Evolutionary conservation across 2,113 vertebrate genomes (phyloP), one percentile per base, ranked within the genome.

Genomic region (Solea senegalensis): DNA sequence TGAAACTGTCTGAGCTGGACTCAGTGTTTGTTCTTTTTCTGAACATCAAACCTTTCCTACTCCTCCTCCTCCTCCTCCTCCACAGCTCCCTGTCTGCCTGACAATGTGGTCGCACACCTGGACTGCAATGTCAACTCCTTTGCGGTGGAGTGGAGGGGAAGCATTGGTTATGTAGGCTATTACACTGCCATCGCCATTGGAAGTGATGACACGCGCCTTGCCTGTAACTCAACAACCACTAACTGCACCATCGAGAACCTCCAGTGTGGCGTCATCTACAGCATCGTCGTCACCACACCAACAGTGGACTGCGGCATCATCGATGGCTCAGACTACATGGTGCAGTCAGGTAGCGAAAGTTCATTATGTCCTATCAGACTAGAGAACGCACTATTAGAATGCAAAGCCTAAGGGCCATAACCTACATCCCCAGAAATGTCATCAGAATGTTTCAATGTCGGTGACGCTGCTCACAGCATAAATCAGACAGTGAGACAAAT

Each of bases 31-130:
- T 14, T 65, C 56, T 62, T 39, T 40, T 70, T 49, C 28, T 27
- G 0, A 72, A 68, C 1, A 48, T 69, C 14, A 63, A 50, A 67
- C 16, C 8, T 2, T 11, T 0, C 48, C 11, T 41, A 3, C 1
- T 27, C 34, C 1, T 43, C 3, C 39, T 7, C 52, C 9, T 7
- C 26, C 48, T 58, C 16, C 70, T 48, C 12, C 14, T 10, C 14
- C 55, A 13, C 83, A 95, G 94, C 93, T 49, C 90, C 85, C 3
- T 95, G 94, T 70, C 73, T 92, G 39, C 92, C 93, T 14, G 82
- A 86, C 46, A 86, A 66, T 1, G 80, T 95, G 28, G 13, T 15
- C 0, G 90, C 92, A 3, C 26, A 71, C 1, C 58, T 93, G 55
- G 50, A 93, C 60, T 95, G 94, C 61, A 39, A 1, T 0, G 51